phyloP scores from a whole-genome alignment of 2,888 invertebrate species.

The Cryptus viduatorius region DNA sequence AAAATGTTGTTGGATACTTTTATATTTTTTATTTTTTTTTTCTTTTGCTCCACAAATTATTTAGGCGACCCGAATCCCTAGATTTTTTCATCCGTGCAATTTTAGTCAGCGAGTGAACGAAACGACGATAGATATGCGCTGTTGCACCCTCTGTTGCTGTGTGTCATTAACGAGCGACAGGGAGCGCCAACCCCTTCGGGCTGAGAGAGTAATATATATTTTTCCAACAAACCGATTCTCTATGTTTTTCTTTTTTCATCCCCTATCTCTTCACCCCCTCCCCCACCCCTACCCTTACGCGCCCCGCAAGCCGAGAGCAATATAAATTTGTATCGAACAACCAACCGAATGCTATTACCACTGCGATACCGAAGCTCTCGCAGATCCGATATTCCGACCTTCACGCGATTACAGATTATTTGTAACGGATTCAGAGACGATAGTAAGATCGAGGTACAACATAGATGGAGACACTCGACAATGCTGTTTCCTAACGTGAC shows the following conservation, averaged over 20 bases:
- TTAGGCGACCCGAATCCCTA: conserved; percentile 47
- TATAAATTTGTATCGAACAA: conserved; percentile 59
- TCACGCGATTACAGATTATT: conserved; percentile 35
- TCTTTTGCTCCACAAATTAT: conserved; percentile 33
- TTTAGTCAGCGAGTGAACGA: conserved; percentile 41
- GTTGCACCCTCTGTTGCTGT: conserved; percentile 49
- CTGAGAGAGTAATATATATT: conserved; percentile 51
- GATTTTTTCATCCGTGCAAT: conserved; percentile 48
- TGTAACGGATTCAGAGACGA: neutral
- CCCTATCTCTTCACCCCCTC: too few relatives aligned
- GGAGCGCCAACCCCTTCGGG: conserved; percentile 60
- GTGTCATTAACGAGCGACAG: conserved; percentile 68
- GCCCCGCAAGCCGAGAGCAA: conserved; percentile 38
- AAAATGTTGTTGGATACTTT: neutral
- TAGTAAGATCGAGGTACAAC: neutral
- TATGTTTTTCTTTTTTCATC: neutral
- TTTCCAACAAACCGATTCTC: conserved; percentile 3
- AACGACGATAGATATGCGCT: conserved; percentile 39
- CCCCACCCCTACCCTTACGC: conserved; percentile 24
- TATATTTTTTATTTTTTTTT: neutral
- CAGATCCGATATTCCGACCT: neutral
- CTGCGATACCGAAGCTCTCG: neutral
- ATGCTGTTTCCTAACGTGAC: conserved; percentile 58
- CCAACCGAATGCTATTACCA: conserved; percentile 10
- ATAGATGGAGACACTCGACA: neutral